Conservation (phyloP, 1,140 invertebrate genomes). For the Euwallacea similis region DNA sequence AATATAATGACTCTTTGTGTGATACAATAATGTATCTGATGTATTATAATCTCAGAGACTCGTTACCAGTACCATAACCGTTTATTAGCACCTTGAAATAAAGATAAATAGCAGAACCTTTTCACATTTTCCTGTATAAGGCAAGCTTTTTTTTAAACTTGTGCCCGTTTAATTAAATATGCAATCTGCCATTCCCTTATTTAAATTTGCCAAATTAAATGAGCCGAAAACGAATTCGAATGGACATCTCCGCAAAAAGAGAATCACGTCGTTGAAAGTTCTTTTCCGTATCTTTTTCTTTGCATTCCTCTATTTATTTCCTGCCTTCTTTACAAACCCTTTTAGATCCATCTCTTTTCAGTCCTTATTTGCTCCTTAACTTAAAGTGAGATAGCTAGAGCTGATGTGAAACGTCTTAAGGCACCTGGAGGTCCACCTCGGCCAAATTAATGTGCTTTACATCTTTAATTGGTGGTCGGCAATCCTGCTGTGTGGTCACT, state of each 20-base stretch:
- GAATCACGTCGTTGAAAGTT: conserved; percentile 26
- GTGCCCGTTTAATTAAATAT: conserved; percentile 36
- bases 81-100: too few relatives aligned
- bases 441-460: conserved; percentile 56
- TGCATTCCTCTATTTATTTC: conserved; percentile 15
- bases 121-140: too few relatives aligned
- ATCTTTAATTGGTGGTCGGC: conserved; percentile 55
- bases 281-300: conserved; percentile 41
- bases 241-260: conserved; percentile 25
- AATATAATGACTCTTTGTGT: too few relatives aligned
- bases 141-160: not conserved
- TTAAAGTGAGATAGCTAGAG: conserved; percentile 1
- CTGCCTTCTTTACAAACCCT: conserved; percentile 11
- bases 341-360: conserved; percentile 15
- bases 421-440: conserved; percentile 46
- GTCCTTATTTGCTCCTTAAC: not conserved
- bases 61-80: too few relatives aligned
- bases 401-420: not conserved
- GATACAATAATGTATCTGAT: too few relatives aligned
- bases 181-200: conserved; percentile 38
- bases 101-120: too few relatives aligned
- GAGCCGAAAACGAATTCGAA: conserved; percentile 37
- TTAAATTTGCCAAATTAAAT: conserved; percentile 48
- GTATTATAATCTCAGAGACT: too few relatives aligned
- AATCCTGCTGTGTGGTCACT: conserved; percentile 53